Evolutionary conservation across 2,113 vertebrate genomes (phyloP), one percentile per base, ranked within the genome.

Genomic region (Clupea harengus): DNA sequence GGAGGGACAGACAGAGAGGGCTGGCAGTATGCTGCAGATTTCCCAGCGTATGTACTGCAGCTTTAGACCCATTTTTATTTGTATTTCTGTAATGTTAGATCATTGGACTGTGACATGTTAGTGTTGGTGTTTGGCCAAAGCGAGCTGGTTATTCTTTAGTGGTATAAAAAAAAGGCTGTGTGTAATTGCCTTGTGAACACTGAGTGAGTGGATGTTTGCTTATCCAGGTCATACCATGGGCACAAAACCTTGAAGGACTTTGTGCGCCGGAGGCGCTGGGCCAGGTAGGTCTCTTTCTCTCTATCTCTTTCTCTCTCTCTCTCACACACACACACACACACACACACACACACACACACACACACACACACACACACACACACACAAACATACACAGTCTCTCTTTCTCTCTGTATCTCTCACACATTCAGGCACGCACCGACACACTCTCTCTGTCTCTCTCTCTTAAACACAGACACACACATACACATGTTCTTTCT

Each of bases 221-320:
- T 87, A 83, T 89, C 32, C 93, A 99, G 98, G 91, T 97, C 97
- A 2, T 99, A 97, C 92, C 97, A 99, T 0, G 95, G 97, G 20
- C 93, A 97, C 93, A 99, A 99, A 95, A 99, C 97, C 52, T 95
- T 99, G 92, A 99, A 98, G 93, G 98, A 99, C 92, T 99, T 99
- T 88, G 98, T 99, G 22, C 94, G 98, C 84, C 96, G 98, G 88
- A 95, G 97, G 90, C 96, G 98, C 87, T 99, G 98, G 98, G 95
- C 96, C 89, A 99, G 98, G 98, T 99, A 94, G 92, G 13, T 80
- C 47, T 78, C 64, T 84, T 28, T 22, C 8, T 47, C 6, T 46
- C 8, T 84, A 6, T 67, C n/a, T 67, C 9, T 28, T n/a, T 67
- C 64, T 10, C 64, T 67, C n/a, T 28, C 20, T 25, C 57, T 64